Evolutionary conservation across 2,888 invertebrate species (phyloP).

Genomic region (Taenaris catops): DNA sequence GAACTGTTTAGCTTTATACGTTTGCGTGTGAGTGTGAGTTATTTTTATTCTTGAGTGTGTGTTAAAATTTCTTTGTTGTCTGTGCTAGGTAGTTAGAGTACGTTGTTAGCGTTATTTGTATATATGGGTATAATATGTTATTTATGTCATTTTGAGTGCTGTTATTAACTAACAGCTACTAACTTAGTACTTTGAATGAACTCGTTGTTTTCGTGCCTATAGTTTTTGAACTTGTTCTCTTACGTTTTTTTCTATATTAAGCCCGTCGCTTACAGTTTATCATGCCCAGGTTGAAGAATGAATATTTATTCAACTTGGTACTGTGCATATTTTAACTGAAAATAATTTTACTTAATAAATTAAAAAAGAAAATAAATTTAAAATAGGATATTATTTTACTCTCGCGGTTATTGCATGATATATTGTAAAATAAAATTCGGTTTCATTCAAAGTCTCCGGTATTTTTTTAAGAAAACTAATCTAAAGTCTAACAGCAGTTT

Average conservation of each 20-base stretch:
- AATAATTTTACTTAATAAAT: no score
- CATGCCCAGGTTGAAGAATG: no score
- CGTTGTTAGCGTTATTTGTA: constrained; percentile 8
- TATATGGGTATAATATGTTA: constrained; percentile 18
- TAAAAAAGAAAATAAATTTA: no score
- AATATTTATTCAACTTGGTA: no score
- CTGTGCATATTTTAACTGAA: no score
- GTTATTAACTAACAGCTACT: constrained; percentile 79
- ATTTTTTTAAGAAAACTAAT: constrained; percentile 7
- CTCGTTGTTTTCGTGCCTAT: constrained; percentile 22
- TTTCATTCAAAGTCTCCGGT: constrained; percentile 61
- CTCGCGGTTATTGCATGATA: no score
- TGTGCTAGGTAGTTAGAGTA: constrained; percentile 15
- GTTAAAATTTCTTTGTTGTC: constrained; percentile 13
- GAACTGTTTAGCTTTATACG: constrained; percentile 3
- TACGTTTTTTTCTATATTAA: no score
- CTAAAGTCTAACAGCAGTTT: constrained; percentile 70
- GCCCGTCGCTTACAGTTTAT: no score
- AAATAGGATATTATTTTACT: no score
- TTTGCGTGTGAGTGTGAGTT: constrained; percentile 6
- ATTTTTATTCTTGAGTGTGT: constrained; percentile 17
- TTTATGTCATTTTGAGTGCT: constrained; percentile 55
- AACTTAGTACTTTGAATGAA: constrained; percentile 70
- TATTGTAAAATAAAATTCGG: no score
- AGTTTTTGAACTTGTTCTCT: not conserved